These are phyloP conservation scores for Drosophila bocki DNA, from an alignment of 1,140 invertebrate genomes.

Conservation along the genomic window DNA sequence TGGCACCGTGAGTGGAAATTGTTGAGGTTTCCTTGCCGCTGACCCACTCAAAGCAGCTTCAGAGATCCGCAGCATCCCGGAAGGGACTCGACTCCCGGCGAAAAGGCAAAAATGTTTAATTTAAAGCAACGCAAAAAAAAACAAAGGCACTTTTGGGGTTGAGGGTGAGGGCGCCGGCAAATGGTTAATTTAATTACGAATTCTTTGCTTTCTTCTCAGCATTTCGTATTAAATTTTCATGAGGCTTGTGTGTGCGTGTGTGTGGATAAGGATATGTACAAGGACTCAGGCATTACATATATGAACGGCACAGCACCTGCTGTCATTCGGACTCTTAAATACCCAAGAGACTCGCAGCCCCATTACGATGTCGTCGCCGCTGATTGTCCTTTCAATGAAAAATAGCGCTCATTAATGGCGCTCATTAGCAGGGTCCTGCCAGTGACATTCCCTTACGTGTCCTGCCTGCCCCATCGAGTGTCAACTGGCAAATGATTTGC, in stretches of 20 bases:
- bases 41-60: constrained; percentile 42
- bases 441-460: constrained; percentile 33
- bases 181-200: constrained; percentile 83
- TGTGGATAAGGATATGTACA: not conserved
- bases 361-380: constrained; percentile 14
- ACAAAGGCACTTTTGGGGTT: constrained; percentile 9
- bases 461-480: constrained; percentile 68
- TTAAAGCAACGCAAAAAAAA: constrained; percentile 39
- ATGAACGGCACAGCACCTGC: constrained; percentile 50
- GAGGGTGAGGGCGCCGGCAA: constrained; percentile 37
- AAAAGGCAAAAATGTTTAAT: constrained; percentile 55
- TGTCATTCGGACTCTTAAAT: constrained; percentile 69
- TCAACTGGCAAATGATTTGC: constrained; percentile 84
- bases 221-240: constrained; percentile 78
- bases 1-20: constrained; percentile 68
- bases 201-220: constrained; percentile 71
- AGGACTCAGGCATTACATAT: not conserved
- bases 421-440: constrained; percentile 71
- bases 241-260: constrained; percentile 11
- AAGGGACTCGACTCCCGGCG: constrained; percentile 29
- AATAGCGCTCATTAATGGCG: constrained; percentile 82
- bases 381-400: constrained; percentile 80
- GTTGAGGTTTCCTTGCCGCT: constrained; percentile 63
- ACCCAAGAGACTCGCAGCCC: constrained; percentile 58
- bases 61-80: constrained; percentile 23